Percentiles rank a stretch among this genome's conserved stretches.
Conservation (phyloP, 2,797 vertebrate genomes). For the Sebastes vulpes region DNA sequence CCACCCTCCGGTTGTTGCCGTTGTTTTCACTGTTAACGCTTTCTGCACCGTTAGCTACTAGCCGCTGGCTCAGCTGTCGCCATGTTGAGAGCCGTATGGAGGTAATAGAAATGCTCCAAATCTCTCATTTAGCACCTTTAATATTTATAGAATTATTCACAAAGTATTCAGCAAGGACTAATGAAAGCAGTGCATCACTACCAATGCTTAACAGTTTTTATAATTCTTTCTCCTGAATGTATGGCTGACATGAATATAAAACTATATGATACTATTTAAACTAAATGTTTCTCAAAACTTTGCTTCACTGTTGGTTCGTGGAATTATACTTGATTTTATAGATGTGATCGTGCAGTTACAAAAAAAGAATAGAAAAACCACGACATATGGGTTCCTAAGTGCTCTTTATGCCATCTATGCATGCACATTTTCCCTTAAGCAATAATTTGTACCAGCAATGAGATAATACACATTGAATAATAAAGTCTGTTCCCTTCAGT, state of each 20-base stretch:
- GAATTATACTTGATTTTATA: background rate
- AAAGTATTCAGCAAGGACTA: background rate
- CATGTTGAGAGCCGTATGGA: too few species aligned
- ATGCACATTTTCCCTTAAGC: background rate
- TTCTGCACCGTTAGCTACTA: too few species aligned
- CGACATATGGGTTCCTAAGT: background rate
- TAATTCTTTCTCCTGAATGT: background rate
- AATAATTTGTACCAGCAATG: constrained; percentile 25
- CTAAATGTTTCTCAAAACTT: background rate
- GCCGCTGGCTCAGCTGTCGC: too few species aligned
- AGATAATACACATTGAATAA: constrained; percentile 33
- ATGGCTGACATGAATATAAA: background rate
- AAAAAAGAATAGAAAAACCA: background rate
- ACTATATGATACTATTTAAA: background rate
- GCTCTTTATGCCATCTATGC: background rate
- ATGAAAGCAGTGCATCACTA: background rate
- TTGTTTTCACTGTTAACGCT: too few species aligned
- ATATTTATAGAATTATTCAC: background rate
- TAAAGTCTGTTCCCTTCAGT: constrained; percentile 20
- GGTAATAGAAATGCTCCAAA: too few species aligned
- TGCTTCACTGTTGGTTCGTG: background rate
- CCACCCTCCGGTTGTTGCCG: too few species aligned
- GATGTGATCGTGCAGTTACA: background rate
- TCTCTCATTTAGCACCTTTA: background rate
- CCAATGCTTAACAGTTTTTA: background rate